Evolutionary conservation across 64 coral and sea anemone species (phyloP), one percentile per base, ranked within the genome.

Genomic region (Actinia tenebrosa): DNA sequence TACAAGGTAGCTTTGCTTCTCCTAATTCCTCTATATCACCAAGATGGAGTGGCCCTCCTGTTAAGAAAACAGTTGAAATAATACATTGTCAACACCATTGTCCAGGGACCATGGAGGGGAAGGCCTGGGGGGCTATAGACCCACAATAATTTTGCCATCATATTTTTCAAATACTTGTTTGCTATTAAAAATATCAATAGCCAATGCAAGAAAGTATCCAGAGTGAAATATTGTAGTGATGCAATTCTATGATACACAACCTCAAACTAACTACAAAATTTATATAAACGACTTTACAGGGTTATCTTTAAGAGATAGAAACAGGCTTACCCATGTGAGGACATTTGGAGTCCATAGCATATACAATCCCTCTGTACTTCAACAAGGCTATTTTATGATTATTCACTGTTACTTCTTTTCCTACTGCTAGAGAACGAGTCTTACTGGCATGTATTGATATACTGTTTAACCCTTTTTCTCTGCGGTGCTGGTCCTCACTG

Each of bases 41-140:
- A 86, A 98, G 91, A 72, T 98, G 92, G 27, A 98, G 89, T 25
- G 95, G 95, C 16, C 95, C 95, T 47, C 95, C 95, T 98, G 30
- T 37, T 50, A 26, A 17, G 64, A 56, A 53, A 42, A 25, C 69
- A 75, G 64, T 69, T 50, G 47, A 69, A 23, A 69, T n/a, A 25
- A 23, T 7, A 69, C 64, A 37, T 37, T 37, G 30, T 37, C 22
- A 20, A 2, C 19, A 69, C 2, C 64, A 69, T 25, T 69, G 47
- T 50, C 47, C 3, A 50, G 47, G 7, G 30, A 37, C 30, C 30
- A 37, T 37, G 30, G 30, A 37, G 30, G 30, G 30, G 30, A 37
- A 0, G 30, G 30, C 30, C 30, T 37, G 30, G 30, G 30, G 30
- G 30, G 30, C 30, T 37, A 37, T 37, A 37, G 30, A 37, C 30